These are phyloP conservation scores for Fratercula arctica DNA, from an alignment of 2,797 vertebrate species.

Conservation along the genomic window DNA sequence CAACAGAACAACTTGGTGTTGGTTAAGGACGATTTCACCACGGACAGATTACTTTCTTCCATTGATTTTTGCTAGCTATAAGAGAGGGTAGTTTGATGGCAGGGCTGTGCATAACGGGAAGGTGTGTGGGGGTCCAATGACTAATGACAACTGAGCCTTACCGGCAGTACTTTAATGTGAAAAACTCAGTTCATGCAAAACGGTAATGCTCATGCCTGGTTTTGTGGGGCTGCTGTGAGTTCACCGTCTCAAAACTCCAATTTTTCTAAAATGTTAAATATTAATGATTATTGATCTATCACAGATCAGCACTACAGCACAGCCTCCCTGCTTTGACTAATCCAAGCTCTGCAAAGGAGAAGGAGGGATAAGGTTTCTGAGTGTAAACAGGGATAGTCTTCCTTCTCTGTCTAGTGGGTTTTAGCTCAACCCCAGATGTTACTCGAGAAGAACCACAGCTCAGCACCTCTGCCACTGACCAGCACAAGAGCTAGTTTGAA, in stretches of 20 bases:
- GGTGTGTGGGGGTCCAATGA: accelerated
- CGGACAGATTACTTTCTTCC: neutral
- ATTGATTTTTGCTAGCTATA: neutral
- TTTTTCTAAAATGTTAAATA: neutral
- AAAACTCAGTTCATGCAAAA: neutral
- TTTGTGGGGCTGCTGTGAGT: neutral
- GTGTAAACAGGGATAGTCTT: neutral
- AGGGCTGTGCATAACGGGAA: neutral
- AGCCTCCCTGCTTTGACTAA: neutral
- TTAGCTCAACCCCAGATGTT: neutral
- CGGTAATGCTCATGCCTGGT: neutral
- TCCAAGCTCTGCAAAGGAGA: neutral
- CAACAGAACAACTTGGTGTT: neutral
- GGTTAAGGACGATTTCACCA: neutral
- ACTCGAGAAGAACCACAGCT: neutral
- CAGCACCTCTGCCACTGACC: neutral
- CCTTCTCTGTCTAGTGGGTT: neutral
- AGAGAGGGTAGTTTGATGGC: neutral
- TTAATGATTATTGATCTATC: neutral
- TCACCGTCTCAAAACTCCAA: neutral
- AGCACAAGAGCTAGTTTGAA: neutral
- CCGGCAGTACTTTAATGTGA: neutral
- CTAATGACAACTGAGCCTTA: neutral
- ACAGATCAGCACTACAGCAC: neutral
- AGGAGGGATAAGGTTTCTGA: neutral